Base-by-base conservation (phyloP, 2,113 vertebrate species). In the Aegypius monachus region DNA sequence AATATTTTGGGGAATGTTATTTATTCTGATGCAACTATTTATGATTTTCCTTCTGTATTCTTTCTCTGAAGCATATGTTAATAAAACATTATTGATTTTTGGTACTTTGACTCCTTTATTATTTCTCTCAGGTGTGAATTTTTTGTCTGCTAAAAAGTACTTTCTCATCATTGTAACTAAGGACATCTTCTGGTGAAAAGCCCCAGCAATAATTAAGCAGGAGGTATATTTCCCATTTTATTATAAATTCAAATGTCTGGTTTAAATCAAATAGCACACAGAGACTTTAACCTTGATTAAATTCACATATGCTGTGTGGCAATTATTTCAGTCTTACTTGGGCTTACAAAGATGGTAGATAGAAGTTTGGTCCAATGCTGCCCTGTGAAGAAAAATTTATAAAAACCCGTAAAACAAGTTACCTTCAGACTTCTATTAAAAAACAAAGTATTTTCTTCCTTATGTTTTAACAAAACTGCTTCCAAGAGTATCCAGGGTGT, bases 21-120 rank as follows among this genome's bases (percentile, higher is more conserved):
- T 91, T 90, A 78, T 84, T 96, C 62, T 79, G 81, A 61, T 96
- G 92, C 48, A 85, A 23, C 21, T 86, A 56, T 88, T 89, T 81
- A 68, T 4, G 36, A 16, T 50, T 86, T 96, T 93, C 22, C 72
- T 96, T 82, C 93, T 97, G 96, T 97, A 95, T 83, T 93, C 52
- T 91, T 94, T 96, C 68, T 90, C 74, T 92, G 84, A 96, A 91
- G 48, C 58, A 29, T 92, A 81, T 77, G 67, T 86, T 94, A 98
- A 98, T 98, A 98, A 98, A 98, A 87, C 11, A 40, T 36, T 17
- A 61, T 19, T 88, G 81, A 40, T 70, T 95, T 94, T 84, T 91
- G 6, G 53, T 92, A 82, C 77, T 94, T 91, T 84, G 98, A 48
- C 92, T 98, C 96, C 90, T 74, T 84, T 66, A 7, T 97, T 97